phyloP scores from a whole-genome alignment of 2,888 invertebrate genomes.

The Eurytoma californica region DNA sequence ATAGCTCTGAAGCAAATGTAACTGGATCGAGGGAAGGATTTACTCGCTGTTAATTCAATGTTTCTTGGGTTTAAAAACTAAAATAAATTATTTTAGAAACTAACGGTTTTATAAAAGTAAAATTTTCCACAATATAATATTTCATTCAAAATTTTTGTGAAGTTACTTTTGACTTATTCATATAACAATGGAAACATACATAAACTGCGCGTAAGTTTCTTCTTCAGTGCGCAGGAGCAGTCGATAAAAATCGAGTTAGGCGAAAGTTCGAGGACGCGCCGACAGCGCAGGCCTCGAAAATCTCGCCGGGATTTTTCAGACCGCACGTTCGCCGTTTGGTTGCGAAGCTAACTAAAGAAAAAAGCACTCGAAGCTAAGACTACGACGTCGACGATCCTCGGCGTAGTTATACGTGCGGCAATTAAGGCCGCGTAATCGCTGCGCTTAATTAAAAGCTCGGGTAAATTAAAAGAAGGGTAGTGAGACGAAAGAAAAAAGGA shows the following conservation, averaged over 20 bases:
- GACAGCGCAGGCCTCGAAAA: neutral
- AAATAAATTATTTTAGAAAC: too few relatives aligned
- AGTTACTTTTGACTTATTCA: too few relatives aligned
- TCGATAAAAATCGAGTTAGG: constrained; percentile 53
- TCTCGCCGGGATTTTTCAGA: constrained; percentile 50
- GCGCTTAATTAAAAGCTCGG: constrained; percentile 31
- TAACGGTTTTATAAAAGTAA: too few relatives aligned
- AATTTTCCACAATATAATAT: too few relatives aligned
- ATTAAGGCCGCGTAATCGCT: neutral
- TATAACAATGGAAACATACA: too few relatives aligned
- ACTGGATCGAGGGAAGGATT: too few relatives aligned
- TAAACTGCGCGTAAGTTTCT: constrained; percentile 20
- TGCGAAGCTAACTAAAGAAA: constrained; percentile 26
- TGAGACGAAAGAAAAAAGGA: neutral
- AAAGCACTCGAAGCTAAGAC: constrained; percentile 6
- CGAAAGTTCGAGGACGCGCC: constrained; percentile 39
- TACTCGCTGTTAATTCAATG: too few relatives aligned
- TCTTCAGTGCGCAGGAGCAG: neutral
- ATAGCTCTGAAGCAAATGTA: too few relatives aligned
- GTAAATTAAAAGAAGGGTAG: constrained; percentile 29
- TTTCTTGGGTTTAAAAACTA: too few relatives aligned
- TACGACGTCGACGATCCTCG: neutral
- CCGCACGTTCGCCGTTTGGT: constrained; percentile 12
- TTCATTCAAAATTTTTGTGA: too few relatives aligned
- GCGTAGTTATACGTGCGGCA: neutral